phyloP scores from a whole-genome alignment of 2,888 invertebrate genomes.

The Disparrhopalites patrizii region DNA sequence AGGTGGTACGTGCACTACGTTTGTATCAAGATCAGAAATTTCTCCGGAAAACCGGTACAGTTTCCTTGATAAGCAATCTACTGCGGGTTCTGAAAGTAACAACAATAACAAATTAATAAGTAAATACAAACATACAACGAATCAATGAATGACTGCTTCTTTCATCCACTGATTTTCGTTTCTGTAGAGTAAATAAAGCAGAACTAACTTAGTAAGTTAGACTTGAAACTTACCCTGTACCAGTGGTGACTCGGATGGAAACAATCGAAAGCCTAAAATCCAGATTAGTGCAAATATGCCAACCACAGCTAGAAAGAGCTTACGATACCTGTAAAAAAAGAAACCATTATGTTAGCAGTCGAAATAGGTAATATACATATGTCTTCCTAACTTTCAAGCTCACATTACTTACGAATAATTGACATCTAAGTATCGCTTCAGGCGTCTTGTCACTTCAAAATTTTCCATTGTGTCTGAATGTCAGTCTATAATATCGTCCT shows the following conservation, averaged over 20 bases:
- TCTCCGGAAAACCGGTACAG: slow-evolving; percentile 61
- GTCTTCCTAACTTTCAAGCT: not conserved
- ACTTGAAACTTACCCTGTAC: slow-evolving; percentile 48
- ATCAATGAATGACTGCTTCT: not conserved
- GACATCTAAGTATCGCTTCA: slow-evolving; percentile 25
- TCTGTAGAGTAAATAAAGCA: not conserved
- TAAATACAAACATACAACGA: not conserved
- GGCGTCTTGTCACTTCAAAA: slow-evolving; percentile 18
- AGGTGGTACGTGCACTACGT: slow-evolving; percentile 60
- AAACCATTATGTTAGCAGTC: not conserved
- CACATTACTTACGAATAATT: slow-evolving; percentile 30
- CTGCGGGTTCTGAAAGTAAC: slow-evolving; percentile 53
- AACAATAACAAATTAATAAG: not conserved
- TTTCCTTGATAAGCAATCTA: slow-evolving; percentile 64
- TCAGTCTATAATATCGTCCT: too few relatives aligned
- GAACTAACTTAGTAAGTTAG: too few relatives aligned
- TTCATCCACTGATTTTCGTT: too few relatives aligned
- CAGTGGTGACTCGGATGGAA: slow-evolving; percentile 54
- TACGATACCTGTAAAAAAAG: slow-evolving; percentile 46
- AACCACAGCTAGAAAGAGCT: slow-evolving; percentile 57
- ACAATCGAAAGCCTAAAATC: slow-evolving; percentile 62
- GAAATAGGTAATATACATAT: too few relatives aligned
- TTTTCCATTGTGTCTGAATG: slow-evolving; percentile 20
- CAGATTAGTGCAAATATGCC: slow-evolving; percentile 59
- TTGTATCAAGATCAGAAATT: slow-evolving; percentile 64